phyloP scores from a whole-genome alignment of 2,797 vertebrate genomes.

The Gallinago solitaria region DNA sequence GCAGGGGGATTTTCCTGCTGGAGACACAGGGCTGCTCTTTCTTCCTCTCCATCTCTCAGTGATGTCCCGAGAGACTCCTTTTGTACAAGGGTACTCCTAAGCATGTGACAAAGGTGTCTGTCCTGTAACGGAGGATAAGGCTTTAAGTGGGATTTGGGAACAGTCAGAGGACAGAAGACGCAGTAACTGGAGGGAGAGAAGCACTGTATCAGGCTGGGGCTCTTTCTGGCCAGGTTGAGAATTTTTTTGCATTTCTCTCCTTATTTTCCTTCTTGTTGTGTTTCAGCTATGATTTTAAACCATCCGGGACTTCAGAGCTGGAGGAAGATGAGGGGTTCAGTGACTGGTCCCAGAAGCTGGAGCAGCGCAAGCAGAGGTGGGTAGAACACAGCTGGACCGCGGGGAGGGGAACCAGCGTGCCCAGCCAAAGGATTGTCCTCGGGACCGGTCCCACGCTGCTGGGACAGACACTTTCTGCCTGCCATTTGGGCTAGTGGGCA shows the following conservation, averaged over 20 bases:
- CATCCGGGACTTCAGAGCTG: slow-evolving; percentile 73
- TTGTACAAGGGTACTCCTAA: background rate
- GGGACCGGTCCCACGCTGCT: rapidly evolving
- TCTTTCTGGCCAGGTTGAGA: background rate
- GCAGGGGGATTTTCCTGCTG: background rate
- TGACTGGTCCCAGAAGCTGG: slow-evolving; percentile 88
- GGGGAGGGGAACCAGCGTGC: background rate
- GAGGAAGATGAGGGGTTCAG: slow-evolving; percentile 94
- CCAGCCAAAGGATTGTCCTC: background rate
- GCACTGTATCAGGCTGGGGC: background rate
- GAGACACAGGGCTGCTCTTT: background rate
- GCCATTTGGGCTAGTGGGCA: background rate
- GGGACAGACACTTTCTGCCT: background rate
- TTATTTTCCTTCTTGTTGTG: background rate
- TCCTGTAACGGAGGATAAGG: background rate
- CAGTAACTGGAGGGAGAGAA: background rate
- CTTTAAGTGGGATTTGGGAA: background rate
- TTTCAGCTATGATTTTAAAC: slow-evolving; percentile 79
- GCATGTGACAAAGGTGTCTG: background rate
- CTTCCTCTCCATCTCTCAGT: background rate
- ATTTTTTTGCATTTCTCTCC: background rate
- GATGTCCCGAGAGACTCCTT: background rate
- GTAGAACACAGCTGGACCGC: slow-evolving; percentile 6
- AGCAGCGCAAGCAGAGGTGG: slow-evolving; percentile 77
- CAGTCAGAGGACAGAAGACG: background rate